phyloP scores from a whole-genome alignment of 2,888 invertebrate species.

The Thymelicus lineola region DNA sequence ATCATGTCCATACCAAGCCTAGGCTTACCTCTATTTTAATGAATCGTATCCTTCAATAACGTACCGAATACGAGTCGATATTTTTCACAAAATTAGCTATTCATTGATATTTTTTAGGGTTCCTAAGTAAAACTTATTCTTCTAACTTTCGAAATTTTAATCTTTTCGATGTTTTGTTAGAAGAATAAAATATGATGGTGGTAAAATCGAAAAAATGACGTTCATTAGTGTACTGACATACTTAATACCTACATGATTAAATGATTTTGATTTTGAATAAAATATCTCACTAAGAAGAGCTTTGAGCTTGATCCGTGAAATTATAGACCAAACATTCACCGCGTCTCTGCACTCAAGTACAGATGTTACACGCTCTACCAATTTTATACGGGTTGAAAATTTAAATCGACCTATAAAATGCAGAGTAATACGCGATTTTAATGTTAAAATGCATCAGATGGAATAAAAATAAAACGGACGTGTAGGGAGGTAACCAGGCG shows the following conservation, averaged over 20 bases:
- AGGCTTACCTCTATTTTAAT: background rate
- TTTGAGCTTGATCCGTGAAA: background rate
- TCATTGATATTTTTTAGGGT: too few species aligned
- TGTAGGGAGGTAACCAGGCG: slow-evolving; percentile 16
- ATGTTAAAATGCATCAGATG: slow-evolving; percentile 10
- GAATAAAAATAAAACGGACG: slow-evolving; percentile 20
- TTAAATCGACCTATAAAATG: slow-evolving; percentile 5
- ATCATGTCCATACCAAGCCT: background rate
- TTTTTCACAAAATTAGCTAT: too few species aligned
- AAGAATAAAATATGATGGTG: too few species aligned
- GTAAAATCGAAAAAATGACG: too few species aligned
- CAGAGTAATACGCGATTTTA: slow-evolving; percentile 17
- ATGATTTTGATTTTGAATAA: too few species aligned
- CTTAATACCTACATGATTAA: too few species aligned
- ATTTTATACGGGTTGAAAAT: slow-evolving; percentile 1
- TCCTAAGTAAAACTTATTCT: too few species aligned
- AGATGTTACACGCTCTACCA: background rate
- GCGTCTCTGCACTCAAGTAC: background rate
- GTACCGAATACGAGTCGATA: background rate
- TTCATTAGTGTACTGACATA: too few species aligned
- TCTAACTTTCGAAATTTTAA: too few species aligned
- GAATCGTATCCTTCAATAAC: background rate
- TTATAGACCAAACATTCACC: background rate
- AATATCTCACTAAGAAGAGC: too few species aligned
- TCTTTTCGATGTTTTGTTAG: too few species aligned